Percentiles rank a stretch among this genome's conserved stretches.
Evolutionary conservation across 2,113 vertebrate genomes (phyloP).

Genomic region (Tachycineta bicolor): DNA sequence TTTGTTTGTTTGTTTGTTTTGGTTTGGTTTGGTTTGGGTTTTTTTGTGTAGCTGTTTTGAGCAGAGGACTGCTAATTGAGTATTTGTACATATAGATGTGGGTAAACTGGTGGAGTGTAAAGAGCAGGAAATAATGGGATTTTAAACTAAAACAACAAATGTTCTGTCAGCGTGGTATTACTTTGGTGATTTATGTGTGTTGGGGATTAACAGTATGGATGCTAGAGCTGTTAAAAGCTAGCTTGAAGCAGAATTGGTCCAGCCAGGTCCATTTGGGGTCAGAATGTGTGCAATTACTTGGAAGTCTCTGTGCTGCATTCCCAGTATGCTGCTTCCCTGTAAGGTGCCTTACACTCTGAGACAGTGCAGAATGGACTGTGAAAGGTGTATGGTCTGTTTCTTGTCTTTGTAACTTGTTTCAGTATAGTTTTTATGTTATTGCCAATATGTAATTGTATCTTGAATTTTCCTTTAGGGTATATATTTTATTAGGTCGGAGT

Average conservation of each 20-base stretch:
- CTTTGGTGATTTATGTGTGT: not conserved
- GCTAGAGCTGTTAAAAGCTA: not conserved
- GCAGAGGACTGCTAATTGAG: not conserved
- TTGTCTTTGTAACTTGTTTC: not conserved
- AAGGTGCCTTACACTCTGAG: not conserved
- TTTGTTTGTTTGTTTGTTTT: no score
- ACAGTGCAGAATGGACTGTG: not conserved
- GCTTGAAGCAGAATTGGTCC: not conserved
- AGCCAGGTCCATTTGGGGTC: not conserved
- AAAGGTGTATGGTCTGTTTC: not conserved
- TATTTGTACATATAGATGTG: not conserved
- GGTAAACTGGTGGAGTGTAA: not conserved
- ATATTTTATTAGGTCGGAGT: not conserved
- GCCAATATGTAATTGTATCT: not conserved
- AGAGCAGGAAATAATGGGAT: not conserved
- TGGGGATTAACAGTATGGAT: not conserved
- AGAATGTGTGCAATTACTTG: not conserved
- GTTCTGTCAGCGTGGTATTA: not conserved
- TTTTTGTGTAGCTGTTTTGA: not conserved
- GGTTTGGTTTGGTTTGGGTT: no score
- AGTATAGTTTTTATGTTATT: not conserved
- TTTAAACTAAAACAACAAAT: not conserved
- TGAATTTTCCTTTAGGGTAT: not conserved
- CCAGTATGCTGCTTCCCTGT: not conserved
- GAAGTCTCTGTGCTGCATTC: not conserved